Base-by-base conservation (phyloP, 2,113 vertebrate species). In the Tragelaphus imberbis region DNA sequence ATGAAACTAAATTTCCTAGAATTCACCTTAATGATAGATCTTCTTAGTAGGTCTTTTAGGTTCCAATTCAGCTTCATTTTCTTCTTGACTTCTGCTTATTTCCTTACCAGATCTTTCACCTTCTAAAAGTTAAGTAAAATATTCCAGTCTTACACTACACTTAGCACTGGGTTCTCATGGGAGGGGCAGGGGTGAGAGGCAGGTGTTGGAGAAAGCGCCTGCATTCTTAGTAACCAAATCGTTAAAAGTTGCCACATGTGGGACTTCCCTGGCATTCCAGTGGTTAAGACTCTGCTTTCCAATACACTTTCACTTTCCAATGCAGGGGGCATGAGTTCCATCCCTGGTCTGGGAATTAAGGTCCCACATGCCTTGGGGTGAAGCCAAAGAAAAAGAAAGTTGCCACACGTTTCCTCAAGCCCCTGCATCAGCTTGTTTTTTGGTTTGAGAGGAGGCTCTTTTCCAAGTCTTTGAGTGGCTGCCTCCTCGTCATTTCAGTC, bases 51-150 rank as follows among this genome's bases (percentile, higher is more conserved):
- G 55, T 12, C 56, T 84, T 91, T 71, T 28, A 88, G 82, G n/a
- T 4, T 95, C 28, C 15, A 56, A 40, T 71, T 93, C 33, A 95
- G 11, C 30, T 95, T 93, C 14, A 4, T 82, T 93, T 92, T 65
- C 90, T 88, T 84, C 82, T 49, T 93, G 36, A 92, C 51, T 85
- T 88, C 65, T 68, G 49, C 56, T 96, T 85, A 71, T 59, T 92
- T 88, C 11, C 16, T 28, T 61, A 63, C n/a, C 77, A 86, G 25
- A 30, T 49, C 36, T 81, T 86, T 33, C 44, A 87, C 28, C 9
- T 91, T 56, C 25, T 6, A 47, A 33, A 88, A 79, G 58, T 92
- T 65, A 85, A 55, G 25, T 33, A 81, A 47, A 86, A 44, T 44
- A 27, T 95, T 71, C 55, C 61, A 55, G 28, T 71, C 47, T 81